Evolutionary conservation across 2,113 vertebrate species (phyloP).

Genomic region (Struthidea cinerea): DNA sequence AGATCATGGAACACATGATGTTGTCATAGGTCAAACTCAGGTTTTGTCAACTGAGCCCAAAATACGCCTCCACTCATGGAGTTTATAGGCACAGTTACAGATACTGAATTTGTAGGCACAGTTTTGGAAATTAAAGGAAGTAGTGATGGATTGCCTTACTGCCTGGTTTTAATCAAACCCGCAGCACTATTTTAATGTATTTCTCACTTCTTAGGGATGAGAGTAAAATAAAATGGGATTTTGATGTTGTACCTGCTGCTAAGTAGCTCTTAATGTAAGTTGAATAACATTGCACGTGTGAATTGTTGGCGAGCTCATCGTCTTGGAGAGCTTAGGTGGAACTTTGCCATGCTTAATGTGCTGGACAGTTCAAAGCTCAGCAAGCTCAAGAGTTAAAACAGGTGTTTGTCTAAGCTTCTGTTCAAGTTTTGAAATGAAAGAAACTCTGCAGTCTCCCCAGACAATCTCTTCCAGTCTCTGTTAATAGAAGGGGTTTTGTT

Average conservation of each 20-base stretch:
- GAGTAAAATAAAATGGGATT: background rate
- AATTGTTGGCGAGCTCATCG: background rate
- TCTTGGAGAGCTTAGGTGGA: conserved; percentile 2
- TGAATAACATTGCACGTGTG: background rate
- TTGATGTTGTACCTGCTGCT: background rate
- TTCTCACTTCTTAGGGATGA: background rate
- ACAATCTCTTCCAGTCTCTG: background rate
- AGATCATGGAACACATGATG: background rate
- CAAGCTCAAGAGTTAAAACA: background rate
- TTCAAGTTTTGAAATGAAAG: background rate
- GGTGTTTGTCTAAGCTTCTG: background rate
- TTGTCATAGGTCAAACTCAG: background rate
- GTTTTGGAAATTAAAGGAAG: background rate
- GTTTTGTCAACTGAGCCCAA: background rate
- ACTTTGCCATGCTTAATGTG: conserved; percentile 7
- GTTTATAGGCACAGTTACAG: background rate
- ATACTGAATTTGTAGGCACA: background rate
- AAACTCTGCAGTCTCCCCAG: background rate
- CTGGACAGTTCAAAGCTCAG: conserved; percentile 31
- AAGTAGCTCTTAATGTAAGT: background rate
- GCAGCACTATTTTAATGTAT: background rate
- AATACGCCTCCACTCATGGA: background rate
- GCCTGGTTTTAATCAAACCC: background rate
- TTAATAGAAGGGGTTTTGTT: background rate
- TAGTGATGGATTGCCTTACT: background rate